Base-by-base conservation (phyloP, 2,797 vertebrate species). In the Eurystomus glaucurus region DNA sequence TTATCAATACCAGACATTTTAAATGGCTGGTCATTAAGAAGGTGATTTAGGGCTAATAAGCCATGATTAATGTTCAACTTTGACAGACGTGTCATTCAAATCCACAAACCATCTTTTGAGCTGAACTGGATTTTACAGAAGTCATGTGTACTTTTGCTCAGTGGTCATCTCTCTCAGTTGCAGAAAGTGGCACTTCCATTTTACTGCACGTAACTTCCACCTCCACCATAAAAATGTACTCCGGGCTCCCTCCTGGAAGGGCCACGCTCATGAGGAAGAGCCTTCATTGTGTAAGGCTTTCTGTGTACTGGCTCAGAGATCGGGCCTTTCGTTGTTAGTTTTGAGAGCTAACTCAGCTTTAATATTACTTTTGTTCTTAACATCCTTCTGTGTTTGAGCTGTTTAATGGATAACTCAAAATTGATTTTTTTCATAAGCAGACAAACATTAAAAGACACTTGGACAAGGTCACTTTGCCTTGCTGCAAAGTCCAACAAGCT, bases 191-290 rank as follows among this genome's bases (percentile, higher is more conserved):
- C 22, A 90, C 16, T 26, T n/a, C 19, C 9, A 22, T n/a, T 35
- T 25, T n/a, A 1, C 8, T 35, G 18, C 28, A 10, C 22, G 39
- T 0, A 48, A 45, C 16, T 28, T 37, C 19, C 39, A 83, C n/a
- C 46, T 29, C n/a, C 66, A 20, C 21, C 17, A 1, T 0, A 23
- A 22, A 9, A 22, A 35, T 0, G 0, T 4, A 3, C 29, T 26
- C 33, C 1, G 0, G 33, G 37, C 0, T 57, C 31, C 23, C 6
- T 48, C 48, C 35, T 39, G 23, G 66, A 64, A 83, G n/a, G 45
- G 50, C 41, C 41, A 43, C 12, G 41, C 41, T 43, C 41, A 43
- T 16, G 25, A 22, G 4, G 1, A 26, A 54, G 43, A 33, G 1
- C 20, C 39, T 33, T 8, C 31, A 4, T 8, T 50, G 17, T 5